Base-by-base conservation (phyloP, 2,797 vertebrate species). In the Gambusia yucatana region DNA sequence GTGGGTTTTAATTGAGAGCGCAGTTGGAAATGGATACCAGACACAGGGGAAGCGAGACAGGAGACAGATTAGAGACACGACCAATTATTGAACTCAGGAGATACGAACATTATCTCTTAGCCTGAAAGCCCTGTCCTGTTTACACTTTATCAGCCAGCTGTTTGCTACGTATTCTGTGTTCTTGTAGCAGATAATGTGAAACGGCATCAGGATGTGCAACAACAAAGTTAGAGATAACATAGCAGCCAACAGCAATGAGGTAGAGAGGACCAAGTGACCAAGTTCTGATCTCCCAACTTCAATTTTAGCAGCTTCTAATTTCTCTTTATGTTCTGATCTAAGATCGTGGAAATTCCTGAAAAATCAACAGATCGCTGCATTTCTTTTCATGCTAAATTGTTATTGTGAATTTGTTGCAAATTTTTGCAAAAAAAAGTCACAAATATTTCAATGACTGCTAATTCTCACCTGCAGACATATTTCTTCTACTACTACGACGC, bases 1-100 rank as follows among this genome's bases (percentile, higher is more conserved):
- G 14, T 28, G 70, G 78, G 77, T 79, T 91, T 90, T 92, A 91
- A 91, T 92, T 93, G 91, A 87, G 90, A 87, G 83, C 84, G 82
- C 73, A 77, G 86, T 83, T 88, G 81, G 89, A 90, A 88, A 75
- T 76, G 81, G 78, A 84, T 85, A 69, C 46, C 79, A 65, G 65
- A 4, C 11, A 0, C 48, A 76, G 50, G 77, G 57, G 75, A 78
- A 82, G 76, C 0, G 6, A 80, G 44, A 72, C 46, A 67, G 11
- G 41, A 82, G 79, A 80, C 72, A 1, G 70, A 84, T 59, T 22
- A 36, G 50, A 84, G 77, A 86, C 30, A 39, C 10, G 63, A 72
- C 61, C 74, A 73, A 74, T 63, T 72, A 48, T 69, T 73, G 41
- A 82, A 76, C 79, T 73, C 61, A 41, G 67, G 41, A 77, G 47